A percentile compares a stretch with the other conserved stretches of the same genome.
These are phyloP conservation scores for Busseola fusca DNA, from an alignment of 2,888 invertebrate genomes.

Conservation along the genomic window DNA sequence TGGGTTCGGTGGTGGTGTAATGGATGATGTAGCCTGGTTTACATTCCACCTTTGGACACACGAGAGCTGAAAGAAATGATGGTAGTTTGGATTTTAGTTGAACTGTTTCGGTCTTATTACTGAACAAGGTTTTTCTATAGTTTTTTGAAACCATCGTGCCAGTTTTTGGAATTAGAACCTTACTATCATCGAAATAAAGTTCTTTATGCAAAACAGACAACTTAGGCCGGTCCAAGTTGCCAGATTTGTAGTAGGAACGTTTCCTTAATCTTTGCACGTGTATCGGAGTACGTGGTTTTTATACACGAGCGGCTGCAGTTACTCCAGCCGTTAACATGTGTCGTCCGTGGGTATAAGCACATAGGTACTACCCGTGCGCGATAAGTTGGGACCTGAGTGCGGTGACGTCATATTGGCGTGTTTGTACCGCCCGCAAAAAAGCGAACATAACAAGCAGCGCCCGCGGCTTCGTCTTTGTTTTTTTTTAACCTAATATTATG, in stretches of 20 bases:
- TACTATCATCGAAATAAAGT: background rate
- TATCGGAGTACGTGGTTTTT: too few species aligned
- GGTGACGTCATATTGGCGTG: too few species aligned
- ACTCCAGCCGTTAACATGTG: too few species aligned
- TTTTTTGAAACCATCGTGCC: background rate
- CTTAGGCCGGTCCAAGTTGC: background rate
- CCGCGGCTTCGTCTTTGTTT: too few species aligned
- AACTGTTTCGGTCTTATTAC: background rate
- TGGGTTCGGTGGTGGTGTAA: slow-evolving; percentile 69
- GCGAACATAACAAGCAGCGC: too few species aligned
- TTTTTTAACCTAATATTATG: too few species aligned
- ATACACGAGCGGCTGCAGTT: too few species aligned
- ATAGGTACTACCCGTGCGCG: too few species aligned
- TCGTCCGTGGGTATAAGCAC: too few species aligned
- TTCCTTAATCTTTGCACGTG: background rate
- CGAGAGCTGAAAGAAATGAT: slow-evolving; percentile 68
- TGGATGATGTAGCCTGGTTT: slow-evolving; percentile 90
- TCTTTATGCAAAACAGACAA: background rate
- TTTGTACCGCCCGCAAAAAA: too few species aligned
- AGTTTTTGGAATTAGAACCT: background rate
- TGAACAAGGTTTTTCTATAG: background rate
- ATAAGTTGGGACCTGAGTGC: too few species aligned
- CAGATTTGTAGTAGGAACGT: background rate
- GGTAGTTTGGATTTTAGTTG: background rate
- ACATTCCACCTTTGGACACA: slow-evolving; percentile 89